A percentile compares a stretch with the other conserved stretches of the same genome.
Conservation (phyloP, 2,888 invertebrate genomes). For the Campoletis raptor region DNA sequence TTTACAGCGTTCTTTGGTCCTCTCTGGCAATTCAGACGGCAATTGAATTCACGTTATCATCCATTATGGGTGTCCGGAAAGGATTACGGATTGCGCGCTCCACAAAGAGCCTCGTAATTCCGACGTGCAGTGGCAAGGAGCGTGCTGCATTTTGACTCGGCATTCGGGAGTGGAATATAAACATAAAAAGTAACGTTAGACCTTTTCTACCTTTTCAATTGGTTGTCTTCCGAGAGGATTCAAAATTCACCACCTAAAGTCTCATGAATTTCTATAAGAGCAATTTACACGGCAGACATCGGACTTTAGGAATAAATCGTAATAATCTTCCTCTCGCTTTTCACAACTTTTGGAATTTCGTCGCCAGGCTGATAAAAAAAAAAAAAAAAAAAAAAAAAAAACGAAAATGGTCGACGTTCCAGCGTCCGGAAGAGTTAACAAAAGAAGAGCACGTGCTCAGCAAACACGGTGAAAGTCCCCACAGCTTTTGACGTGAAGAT, state of each 20-base stretch:
- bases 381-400: background rate
- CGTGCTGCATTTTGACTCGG: slow-evolving; percentile 79
- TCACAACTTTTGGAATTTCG: background rate
- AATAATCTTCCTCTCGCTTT: background rate
- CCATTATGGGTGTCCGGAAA: slow-evolving; percentile 83
- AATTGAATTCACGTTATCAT: slow-evolving; percentile 84
- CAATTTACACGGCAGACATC: background rate
- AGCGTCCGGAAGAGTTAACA: background rate
- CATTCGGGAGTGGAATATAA: slow-evolving; percentile 26
- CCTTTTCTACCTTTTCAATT: background rate
- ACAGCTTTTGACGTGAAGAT: slow-evolving; percentile 78
- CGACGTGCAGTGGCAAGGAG: slow-evolving; percentile 68
- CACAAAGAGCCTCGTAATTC: slow-evolving; percentile 53
- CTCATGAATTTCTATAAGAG: background rate
- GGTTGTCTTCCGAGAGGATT: background rate
- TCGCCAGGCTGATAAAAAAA: background rate
- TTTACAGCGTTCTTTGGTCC: slow-evolving; percentile 53
- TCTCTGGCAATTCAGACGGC: slow-evolving; percentile 80
- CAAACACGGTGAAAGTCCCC: slow-evolving; percentile 76
- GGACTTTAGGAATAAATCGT: background rate
- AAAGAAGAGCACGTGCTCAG: slow-evolving; percentile 50
- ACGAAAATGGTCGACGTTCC: background rate
- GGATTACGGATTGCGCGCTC: slow-evolving; percentile 78
- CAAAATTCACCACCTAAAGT: background rate
- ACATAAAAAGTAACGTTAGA: slow-evolving; percentile 20